phyloP scores from a whole-genome alignment of 2,797 vertebrate species.

The Typhlichthys subterraneus region DNA sequence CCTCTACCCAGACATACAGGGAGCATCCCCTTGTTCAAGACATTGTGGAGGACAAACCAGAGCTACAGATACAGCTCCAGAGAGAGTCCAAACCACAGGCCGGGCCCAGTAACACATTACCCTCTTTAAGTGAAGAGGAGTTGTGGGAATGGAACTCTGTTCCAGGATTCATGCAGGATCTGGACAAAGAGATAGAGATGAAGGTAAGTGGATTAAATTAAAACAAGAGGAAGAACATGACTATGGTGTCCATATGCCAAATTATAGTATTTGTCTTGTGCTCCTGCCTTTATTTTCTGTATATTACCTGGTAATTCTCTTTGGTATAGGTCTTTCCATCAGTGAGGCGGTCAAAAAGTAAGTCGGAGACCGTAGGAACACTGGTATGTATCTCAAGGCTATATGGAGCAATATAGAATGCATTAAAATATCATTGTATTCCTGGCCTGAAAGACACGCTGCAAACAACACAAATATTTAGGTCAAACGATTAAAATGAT shows the following conservation, averaged over 20 bases:
- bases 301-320: background rate
- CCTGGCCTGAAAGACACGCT: no score
- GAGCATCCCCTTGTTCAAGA: conserved; percentile 43
- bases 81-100: background rate
- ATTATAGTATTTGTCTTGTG: background rate
- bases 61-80: background rate
- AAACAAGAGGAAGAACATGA: no score
- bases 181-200: conserved; percentile 51
- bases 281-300: no score
- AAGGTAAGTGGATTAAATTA: conserved; percentile 39
- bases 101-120: background rate
- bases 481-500: no score
- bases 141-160: background rate
- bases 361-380: background rate
- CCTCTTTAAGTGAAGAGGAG: background rate
- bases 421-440: no score
- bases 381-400: conserved; percentile 8
- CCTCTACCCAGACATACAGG: conserved; percentile 25
- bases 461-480: no score
- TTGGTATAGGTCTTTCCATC: conserved; percentile 48
- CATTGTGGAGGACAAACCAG: conserved; percentile 21
- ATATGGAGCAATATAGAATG: background rate
- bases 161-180: conserved; percentile 9
- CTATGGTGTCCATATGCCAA: background rate
- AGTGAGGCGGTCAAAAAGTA: conserved; percentile 5